Conservation (phyloP, 2,888 invertebrate species). For the Amphipyra berbera region DNA sequence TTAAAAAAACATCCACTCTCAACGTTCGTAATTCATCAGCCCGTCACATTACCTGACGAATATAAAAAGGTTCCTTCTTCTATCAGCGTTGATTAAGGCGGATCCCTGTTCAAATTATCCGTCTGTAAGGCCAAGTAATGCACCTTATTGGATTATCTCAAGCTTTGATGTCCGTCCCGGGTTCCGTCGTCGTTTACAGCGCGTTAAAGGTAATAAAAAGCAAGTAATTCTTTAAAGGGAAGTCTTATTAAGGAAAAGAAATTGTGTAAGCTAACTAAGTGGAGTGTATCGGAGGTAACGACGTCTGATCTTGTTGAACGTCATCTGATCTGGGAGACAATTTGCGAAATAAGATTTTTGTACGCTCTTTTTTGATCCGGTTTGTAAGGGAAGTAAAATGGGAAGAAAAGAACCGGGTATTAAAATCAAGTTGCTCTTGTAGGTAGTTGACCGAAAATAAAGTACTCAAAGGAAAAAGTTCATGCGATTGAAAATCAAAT, state of each 20-base stretch:
- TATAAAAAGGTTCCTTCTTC: slow-evolving; percentile 76
- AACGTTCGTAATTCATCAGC: slow-evolving; percentile 74
- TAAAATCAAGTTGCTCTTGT: slow-evolving; percentile 1
- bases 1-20: slow-evolving; percentile 46
- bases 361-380: slow-evolving; percentile 20
- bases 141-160: slow-evolving; percentile 86
- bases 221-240: slow-evolving; percentile 81
- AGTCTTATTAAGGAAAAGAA: slow-evolving; percentile 74
- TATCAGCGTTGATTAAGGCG: slow-evolving; percentile 80
- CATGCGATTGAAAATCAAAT: no score
- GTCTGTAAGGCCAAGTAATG: slow-evolving; percentile 76
- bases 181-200: slow-evolving; percentile 75
- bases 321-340: slow-evolving; percentile 39
- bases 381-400: slow-evolving; percentile 18
- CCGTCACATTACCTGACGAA: slow-evolving; percentile 74
- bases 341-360: slow-evolving; percentile 53
- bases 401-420: background rate
- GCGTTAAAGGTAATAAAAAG: slow-evolving; percentile 84
- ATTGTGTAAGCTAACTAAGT: slow-evolving; percentile 79
- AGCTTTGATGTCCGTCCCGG: slow-evolving; percentile 82
- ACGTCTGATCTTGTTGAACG: slow-evolving; percentile 45
- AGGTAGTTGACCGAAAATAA: no score
- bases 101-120: slow-evolving; percentile 79
- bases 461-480: no score
- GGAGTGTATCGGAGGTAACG: slow-evolving; percentile 62